These are phyloP conservation scores for Centrocercus urophasianus DNA, from an alignment of 2,113 vertebrate species.

Conservation along the genomic window DNA sequence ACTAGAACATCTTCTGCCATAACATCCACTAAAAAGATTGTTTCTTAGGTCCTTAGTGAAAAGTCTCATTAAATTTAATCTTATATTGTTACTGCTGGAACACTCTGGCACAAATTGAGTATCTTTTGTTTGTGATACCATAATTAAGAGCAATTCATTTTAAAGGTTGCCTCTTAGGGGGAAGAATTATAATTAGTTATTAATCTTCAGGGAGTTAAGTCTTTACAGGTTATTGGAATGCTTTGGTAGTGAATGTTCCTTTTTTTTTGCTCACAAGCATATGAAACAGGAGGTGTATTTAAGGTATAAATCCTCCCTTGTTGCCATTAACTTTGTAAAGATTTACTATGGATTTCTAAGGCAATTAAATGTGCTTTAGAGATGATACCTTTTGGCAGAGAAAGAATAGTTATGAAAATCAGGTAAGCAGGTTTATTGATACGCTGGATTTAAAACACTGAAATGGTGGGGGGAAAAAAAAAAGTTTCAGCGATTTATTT, in stretches of 20 bases:
- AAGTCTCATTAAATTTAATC: not conserved
- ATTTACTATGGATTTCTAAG: not conserved
- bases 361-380: not conserved
- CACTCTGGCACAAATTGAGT: not conserved
- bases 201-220: not conserved
- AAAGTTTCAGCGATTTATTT: not conserved
- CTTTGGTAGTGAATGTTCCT: not conserved
- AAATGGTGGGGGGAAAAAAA: not conserved
- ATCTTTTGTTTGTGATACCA: constrained; percentile 5
- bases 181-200: not conserved
- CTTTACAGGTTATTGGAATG: not conserved
- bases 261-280: not conserved
- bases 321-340: not conserved
- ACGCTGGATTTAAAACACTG: accelerated
- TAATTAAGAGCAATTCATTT: constrained; percentile 4
- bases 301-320: not conserved
- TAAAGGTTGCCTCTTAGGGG: not conserved
- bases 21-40: not conserved
- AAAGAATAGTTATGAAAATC: not conserved
- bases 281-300: not conserved
- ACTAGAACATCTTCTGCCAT: not conserved
- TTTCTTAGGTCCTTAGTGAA: not conserved
- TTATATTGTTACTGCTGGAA: not conserved
- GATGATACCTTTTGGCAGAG: not conserved
- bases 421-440: not conserved